Base-by-base conservation (phyloP, 2,113 vertebrate genomes). In the Camelus bactrianus region DNA sequence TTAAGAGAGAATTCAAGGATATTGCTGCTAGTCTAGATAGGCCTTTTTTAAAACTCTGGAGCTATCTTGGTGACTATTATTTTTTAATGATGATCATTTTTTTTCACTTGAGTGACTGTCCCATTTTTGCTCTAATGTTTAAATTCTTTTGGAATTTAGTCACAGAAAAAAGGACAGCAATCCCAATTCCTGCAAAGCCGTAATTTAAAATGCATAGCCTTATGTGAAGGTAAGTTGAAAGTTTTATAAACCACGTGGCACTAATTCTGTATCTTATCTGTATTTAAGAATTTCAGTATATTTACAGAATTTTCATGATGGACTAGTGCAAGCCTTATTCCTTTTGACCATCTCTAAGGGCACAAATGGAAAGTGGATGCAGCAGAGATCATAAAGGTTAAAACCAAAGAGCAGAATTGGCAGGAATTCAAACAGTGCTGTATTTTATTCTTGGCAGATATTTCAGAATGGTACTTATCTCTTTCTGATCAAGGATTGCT, bases 121-220 rank as follows among this genome's bases (percentile, higher is more conserved):
- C 5, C 13, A n/a, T 85, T 92, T 90, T 94, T 14, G 88, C 73
- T 94, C 48, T 96, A 56, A 88, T 46, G 94, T 97, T 82, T 97
- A 50, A 96, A 95, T 42, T 96, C 89, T 98, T 97, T 98, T 98
- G 64, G 75, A 92, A 86, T 95, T 96, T 96, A 99, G 99, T 99
- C 99, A 95, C 99, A 99, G 98, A 99, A 99, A 97, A 99, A 99
- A 98, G 99, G 99, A 98, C 99, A 99, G 85, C 99, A 99, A 70
- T 99, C 99, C 38, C 99, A 99, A 72, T 99, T 99, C 98, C 98
- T 99, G 98, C 99, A 99, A 98, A 99, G 99, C 97, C 99, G 99
- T 95, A 99, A 99, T 97, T 98, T 99, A 98, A 99, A 99, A 98
- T 99, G 99, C 98, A 99, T 99, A 98, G 99, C 99, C 99, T 99